Evolutionary conservation across 1,140 invertebrate species (phyloP), one percentile per base, ranked within the genome.

Genomic region (Drosophila trapezifrons): DNA sequence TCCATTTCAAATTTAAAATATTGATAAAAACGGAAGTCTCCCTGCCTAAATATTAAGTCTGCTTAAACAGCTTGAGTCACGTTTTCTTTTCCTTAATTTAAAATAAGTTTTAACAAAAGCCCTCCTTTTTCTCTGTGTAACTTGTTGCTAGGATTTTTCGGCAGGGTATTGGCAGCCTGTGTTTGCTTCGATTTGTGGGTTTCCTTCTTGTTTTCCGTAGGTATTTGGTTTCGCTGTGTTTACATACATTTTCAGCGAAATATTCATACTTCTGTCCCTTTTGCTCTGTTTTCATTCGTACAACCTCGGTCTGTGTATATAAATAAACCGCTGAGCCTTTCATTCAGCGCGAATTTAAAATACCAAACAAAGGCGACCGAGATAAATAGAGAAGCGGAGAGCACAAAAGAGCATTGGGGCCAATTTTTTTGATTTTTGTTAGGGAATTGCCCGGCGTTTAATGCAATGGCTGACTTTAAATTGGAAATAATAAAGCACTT

Each of bases 181-280:
- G 67, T 42, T 35, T 57, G 51, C 18, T 66, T 47, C 65, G 51
- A 71, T 70, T 57, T 35, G 6, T 27, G n/a, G 12, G 10, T 37
- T 49, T 40, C 10, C 46, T 45, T 72, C 40, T 43, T 47, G 57
- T 69, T 42, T 46, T 67, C 38, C 57, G 35, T 64, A 46, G 45
- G 45, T 71, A 72, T 84, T 83, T 79, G 71, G 65, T 56, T 76
- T 71, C 43, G 64, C 57, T 46, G 52, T 79, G 76, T 79, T 71
- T 67, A 72, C 80, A 70, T 84, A 74, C 42, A 66, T 66, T 83
- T 84, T 60, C 55, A 57, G 58, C 52, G 57, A 40, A 63, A 65
- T 71, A 71, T 58, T 71, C 66, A 46, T 46, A 32, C 52, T 71
- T 45, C 42, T 40, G 67, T 71, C 67, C 65, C 32, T 25, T 18